phyloP scores from a whole-genome alignment of 2,888 invertebrate genomes.

The Coleophora flavipennella region DNA sequence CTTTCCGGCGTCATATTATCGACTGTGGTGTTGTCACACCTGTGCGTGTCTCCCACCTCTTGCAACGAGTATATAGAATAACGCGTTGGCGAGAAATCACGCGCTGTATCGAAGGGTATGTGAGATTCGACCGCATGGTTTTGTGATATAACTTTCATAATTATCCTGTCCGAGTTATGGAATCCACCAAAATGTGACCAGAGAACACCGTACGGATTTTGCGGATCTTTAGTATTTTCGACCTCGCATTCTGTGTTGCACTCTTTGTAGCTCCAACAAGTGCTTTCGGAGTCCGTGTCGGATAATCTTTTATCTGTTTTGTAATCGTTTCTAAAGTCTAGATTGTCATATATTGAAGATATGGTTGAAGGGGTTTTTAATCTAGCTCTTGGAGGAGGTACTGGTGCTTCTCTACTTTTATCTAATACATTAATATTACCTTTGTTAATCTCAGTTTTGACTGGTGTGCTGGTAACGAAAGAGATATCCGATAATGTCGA shows the following conservation, averaged over 20 bases:
- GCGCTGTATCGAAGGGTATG: slow-evolving; percentile 53
- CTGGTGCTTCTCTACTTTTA: slow-evolving; percentile 36
- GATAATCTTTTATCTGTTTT: slow-evolving; percentile 26
- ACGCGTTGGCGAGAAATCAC: slow-evolving; percentile 45
- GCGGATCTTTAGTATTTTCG: slow-evolving; percentile 20
- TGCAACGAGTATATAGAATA: slow-evolving; percentile 54
- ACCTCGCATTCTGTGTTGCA: slow-evolving; percentile 38
- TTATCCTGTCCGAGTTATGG: slow-evolving; percentile 57
- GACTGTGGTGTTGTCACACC: slow-evolving; percentile 44
- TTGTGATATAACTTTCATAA: slow-evolving; percentile 43
- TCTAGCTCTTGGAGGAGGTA: slow-evolving; percentile 41
- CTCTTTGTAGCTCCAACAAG: slow-evolving; percentile 65
- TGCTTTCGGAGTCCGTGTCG: slow-evolving; percentile 57
- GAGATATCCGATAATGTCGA: slow-evolving; percentile 40
- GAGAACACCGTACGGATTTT: slow-evolving; percentile 49
- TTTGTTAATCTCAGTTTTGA: slow-evolving; percentile 25
- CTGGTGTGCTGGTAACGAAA: slow-evolving; percentile 49
- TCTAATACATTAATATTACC: slow-evolving; percentile 31
- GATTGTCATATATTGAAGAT: slow-evolving; percentile 33
- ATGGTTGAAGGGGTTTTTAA: slow-evolving; percentile 36
- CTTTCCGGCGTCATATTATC: slow-evolving; percentile 56
- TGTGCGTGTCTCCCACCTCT: slow-evolving; percentile 57
- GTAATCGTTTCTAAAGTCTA: slow-evolving; percentile 26
- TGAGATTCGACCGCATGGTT: slow-evolving; percentile 52
- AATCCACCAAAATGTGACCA: slow-evolving; percentile 64